phyloP scores from a whole-genome alignment of 2,797 vertebrate species.

The Squalus acanthias region DNA sequence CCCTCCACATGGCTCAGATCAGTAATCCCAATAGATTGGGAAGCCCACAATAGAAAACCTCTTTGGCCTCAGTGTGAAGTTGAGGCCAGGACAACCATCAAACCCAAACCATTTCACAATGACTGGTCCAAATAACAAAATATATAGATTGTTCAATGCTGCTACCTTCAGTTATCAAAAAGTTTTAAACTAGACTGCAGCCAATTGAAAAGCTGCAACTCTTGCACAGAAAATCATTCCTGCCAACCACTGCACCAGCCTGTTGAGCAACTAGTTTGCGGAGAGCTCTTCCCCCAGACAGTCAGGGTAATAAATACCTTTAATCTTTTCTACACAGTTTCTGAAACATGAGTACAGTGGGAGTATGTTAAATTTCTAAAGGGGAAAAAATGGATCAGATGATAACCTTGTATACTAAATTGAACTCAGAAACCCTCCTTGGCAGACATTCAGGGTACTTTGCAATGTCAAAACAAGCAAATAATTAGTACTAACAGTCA shows the following conservation, averaged over 20 bases:
- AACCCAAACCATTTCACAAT: neutral
- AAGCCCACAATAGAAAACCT: neutral
- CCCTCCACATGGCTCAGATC: neutral
- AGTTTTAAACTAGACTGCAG: neutral
- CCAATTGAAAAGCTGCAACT: neutral
- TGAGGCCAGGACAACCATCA: neutral
- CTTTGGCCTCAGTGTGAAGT: neutral
- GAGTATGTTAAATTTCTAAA: neutral
- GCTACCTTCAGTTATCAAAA: neutral
- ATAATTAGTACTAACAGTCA: neutral
- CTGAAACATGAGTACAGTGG: neutral
- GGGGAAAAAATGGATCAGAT: neutral
- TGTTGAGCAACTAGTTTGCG: neutral
- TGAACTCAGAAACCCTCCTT: neutral
- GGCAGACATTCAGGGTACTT: neutral
- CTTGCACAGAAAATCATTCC: neutral
- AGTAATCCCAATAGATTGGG: no score
- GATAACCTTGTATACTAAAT: neutral
- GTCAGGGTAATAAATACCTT: neutral
- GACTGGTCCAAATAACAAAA: neutral
- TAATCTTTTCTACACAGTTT: neutral
- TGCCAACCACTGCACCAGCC: neutral
- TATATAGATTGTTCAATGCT: neutral
- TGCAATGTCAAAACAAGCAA: neutral
- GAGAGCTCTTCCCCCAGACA: neutral